phyloP scores from a whole-genome alignment of 2,888 invertebrate species.

The Yponomeuta evonymella region DNA sequence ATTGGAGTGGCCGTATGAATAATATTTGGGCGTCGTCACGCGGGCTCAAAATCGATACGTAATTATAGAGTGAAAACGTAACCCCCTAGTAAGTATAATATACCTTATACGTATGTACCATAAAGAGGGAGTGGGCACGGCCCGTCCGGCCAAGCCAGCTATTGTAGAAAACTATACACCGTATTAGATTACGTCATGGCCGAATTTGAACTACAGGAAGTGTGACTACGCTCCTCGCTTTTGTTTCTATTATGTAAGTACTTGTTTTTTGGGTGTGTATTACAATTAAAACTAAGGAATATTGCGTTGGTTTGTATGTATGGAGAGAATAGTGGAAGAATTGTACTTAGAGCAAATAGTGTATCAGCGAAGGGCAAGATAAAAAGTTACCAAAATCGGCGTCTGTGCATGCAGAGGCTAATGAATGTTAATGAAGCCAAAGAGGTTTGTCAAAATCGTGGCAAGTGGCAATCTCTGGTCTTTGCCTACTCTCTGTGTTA shows the following conservation, averaged over 20 bases:
- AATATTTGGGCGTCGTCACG: conserved; percentile 70
- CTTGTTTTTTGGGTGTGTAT: background rate
- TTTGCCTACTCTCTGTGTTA: too few relatives aligned
- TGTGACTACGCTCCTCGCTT: conserved; percentile 12
- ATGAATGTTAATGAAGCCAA: too few relatives aligned
- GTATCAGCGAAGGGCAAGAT: too few relatives aligned
- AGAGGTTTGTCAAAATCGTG: too few relatives aligned
- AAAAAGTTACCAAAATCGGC: too few relatives aligned
- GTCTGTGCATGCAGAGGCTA: too few relatives aligned
- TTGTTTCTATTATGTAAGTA: background rate
- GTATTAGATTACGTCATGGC: conserved; percentile 39
- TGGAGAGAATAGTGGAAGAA: too few relatives aligned
- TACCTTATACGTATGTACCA: conserved; percentile 24
- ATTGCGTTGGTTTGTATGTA: background rate
- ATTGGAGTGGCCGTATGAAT: conserved; percentile 67
- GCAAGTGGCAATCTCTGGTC: too few relatives aligned
- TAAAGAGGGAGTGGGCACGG: conserved; percentile 49
- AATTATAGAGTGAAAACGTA: conserved; percentile 72
- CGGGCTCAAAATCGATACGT: conserved; percentile 64
- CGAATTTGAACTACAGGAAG: conserved; percentile 15
- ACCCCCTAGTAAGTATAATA: conserved; percentile 70
- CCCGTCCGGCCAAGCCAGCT: conserved; percentile 62
- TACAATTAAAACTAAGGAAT: background rate
- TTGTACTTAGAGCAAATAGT: too few relatives aligned
- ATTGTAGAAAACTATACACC: conserved; percentile 38